A percentile compares a stretch with the other conserved stretches of the same genome.
These are phyloP conservation scores for Chionis minor DNA, from an alignment of 2,113 vertebrate genomes.

Conservation along the genomic window DNA sequence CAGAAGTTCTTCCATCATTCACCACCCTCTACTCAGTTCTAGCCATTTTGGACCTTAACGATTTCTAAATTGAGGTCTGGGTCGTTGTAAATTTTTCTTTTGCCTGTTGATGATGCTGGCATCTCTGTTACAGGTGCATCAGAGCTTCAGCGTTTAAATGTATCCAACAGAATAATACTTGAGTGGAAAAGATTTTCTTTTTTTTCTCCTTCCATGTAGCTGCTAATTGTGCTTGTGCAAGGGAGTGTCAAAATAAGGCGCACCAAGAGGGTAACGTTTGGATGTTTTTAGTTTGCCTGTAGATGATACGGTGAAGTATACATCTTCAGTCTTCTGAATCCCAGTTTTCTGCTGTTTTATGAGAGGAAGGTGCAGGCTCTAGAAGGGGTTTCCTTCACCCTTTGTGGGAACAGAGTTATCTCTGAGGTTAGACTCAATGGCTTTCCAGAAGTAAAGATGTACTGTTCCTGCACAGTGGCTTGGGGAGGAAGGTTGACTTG, in stretches of 20 bases:
- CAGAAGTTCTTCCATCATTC: not conserved
- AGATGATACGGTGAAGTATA: not conserved
- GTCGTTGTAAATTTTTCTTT: not conserved
- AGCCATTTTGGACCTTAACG: not conserved
- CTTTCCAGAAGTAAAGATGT: not conserved
- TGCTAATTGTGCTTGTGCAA: not conserved
- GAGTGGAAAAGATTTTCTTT: not conserved
- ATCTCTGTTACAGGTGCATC: not conserved
- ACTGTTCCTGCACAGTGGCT: accelerated
- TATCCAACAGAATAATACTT: not conserved
- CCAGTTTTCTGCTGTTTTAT: accelerated
- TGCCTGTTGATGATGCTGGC: not conserved
- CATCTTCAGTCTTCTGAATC: not conserved
- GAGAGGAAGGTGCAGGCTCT: not conserved
- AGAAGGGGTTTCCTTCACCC: not conserved
- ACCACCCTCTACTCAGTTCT: not conserved
- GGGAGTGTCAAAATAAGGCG: accelerated
- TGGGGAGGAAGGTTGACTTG: not conserved
- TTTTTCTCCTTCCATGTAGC: not conserved
- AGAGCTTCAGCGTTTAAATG: not conserved
- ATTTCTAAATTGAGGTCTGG: not conserved
- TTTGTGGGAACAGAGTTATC: too few species aligned
- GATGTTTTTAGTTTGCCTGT: not conserved
- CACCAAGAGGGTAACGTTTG: not conserved
- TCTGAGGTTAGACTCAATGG: accelerated